phyloP scores from a whole-genome alignment of 2,888 invertebrate genomes.

The Macaria liturata region DNA sequence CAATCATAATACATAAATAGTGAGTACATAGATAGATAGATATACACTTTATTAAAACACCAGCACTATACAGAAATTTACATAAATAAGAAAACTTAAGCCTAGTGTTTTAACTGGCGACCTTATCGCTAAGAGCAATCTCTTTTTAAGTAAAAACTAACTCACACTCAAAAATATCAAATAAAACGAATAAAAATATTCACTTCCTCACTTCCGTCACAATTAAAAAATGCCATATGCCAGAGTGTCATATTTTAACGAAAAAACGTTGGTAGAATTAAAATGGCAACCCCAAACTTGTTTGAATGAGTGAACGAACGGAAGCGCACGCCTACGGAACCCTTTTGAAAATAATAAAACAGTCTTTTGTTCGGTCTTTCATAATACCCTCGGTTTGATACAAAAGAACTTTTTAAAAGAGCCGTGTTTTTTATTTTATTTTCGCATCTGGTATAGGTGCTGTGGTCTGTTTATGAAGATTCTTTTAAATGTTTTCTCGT shows the following conservation, averaged over 20 bases:
- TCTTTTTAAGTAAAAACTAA: too few relatives aligned
- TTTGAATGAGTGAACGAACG: slow-evolving; percentile 39
- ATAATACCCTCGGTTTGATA: slow-evolving; percentile 36
- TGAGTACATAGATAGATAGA: too few relatives aligned
- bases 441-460: slow-evolving; percentile 35
- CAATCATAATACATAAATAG: too few relatives aligned
- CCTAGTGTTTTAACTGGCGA: too few relatives aligned
- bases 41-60: too few relatives aligned
- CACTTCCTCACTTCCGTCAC: slow-evolving; percentile 34
- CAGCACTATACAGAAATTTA: too few relatives aligned
- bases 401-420: slow-evolving; percentile 37
- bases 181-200: too few relatives aligned
- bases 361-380: slow-evolving; percentile 36
- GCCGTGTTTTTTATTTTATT: slow-evolving; percentile 24
- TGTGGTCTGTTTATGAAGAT: too few relatives aligned
- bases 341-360: slow-evolving; percentile 60
- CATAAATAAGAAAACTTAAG: too few relatives aligned
- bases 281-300: slow-evolving; percentile 38
- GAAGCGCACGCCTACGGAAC: slow-evolving; percentile 51
- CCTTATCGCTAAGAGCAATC: too few relatives aligned
- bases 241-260: slow-evolving; percentile 48
- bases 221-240: slow-evolving; percentile 46
- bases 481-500: too few relatives aligned
- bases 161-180: too few relatives aligned
- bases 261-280: slow-evolving; percentile 41